Conservation (phyloP, 2,888 invertebrate species). For the Netelia fuscicornis region DNA sequence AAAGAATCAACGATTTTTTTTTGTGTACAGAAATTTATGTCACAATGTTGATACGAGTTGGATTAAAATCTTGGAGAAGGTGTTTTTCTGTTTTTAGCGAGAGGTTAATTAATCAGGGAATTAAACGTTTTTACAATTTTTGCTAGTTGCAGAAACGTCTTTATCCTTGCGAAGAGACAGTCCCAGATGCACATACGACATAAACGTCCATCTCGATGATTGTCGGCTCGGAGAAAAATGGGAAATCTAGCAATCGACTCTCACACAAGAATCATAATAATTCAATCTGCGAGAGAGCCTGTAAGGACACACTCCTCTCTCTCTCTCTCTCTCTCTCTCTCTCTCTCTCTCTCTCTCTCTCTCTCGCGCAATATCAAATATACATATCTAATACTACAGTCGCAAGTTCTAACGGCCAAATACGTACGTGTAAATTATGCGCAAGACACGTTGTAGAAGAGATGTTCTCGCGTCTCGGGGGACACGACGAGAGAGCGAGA, state of each 20-base stretch:
- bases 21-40: too few species aligned
- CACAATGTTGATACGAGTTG: too few species aligned
- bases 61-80: too few species aligned
- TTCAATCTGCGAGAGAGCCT: slow-evolving; percentile 26
- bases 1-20: too few species aligned
- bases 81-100: too few species aligned
- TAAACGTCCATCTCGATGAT: slow-evolving; percentile 24
- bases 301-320: neutral
- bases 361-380: slow-evolving; percentile 27
- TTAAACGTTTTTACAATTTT: too few species aligned
- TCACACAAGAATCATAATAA: slow-evolving; percentile 47
- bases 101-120: too few species aligned
- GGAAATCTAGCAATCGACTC: slow-evolving; percentile 62
- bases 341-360: neutral
- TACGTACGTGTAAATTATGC: slow-evolving; percentile 49
- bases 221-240: slow-evolving; percentile 57
- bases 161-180: too few species aligned
- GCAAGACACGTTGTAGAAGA: slow-evolving; percentile 42
- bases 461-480: slow-evolving; percentile 53
- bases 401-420: slow-evolving; percentile 4
- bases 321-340: neutral
- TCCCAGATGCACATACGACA: too few species aligned
- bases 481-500: slow-evolving; percentile 44
- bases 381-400: slow-evolving; percentile 23
- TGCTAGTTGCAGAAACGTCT: too few species aligned